Evolutionary conservation across 2,888 invertebrate species (phyloP).

Genomic region (Drosophila longiperda): DNA sequence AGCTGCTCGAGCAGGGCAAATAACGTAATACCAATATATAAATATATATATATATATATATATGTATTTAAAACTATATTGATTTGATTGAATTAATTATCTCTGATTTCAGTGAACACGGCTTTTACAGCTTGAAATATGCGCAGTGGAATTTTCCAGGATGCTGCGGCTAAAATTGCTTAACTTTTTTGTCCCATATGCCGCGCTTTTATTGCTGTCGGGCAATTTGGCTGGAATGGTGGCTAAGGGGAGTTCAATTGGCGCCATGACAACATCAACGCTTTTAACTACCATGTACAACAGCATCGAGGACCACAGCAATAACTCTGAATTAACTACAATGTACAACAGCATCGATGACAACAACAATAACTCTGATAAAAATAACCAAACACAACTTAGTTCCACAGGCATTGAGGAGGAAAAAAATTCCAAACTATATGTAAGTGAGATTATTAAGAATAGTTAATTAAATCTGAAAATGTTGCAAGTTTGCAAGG

Average conservation of each 20-base stretch:
- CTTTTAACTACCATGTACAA: background rate
- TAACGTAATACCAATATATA: background rate
- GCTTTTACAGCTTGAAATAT: constrained; percentile 19
- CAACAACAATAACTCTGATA: background rate
- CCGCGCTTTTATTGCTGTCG: constrained; percentile 17
- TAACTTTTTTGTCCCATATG: constrained; percentile 22
- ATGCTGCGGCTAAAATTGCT: constrained; percentile 37
- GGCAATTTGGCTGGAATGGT: constrained; percentile 10
- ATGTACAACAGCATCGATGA: background rate
- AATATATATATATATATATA: background rate
- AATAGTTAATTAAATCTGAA: background rate
- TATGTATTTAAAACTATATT: background rate
- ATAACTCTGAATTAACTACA: background rate
- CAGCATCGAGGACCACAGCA: background rate
- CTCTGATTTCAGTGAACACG: constrained; percentile 20
- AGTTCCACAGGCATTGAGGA: background rate
- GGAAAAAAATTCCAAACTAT: background rate
- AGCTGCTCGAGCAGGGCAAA: background rate
- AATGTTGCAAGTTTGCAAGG: background rate
- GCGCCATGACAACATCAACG: background rate
- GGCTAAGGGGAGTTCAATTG: background rate
- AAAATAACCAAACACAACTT: background rate
- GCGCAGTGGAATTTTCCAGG: constrained; percentile 21
- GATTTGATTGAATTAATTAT: background rate
- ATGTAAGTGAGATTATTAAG: constrained; percentile 28